A percentile compares a stretch with the other conserved stretches of the same genome.
Evolutionary conservation across 2,113 vertebrate genomes (phyloP).

Genomic region (Malurus elegans): DNA sequence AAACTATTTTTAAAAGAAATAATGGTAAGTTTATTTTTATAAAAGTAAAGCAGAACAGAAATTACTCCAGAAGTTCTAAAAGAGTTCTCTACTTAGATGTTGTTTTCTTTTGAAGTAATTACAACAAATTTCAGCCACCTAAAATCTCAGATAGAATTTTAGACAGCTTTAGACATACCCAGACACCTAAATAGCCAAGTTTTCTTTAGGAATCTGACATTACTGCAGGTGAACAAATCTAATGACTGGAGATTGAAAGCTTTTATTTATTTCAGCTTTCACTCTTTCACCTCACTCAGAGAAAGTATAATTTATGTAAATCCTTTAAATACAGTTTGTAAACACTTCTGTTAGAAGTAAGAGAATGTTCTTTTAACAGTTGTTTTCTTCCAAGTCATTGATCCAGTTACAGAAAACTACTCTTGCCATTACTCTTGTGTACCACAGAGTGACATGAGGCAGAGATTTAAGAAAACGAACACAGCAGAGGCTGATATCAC

Average conservation of each 20-base stretch:
- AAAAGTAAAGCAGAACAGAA: neutral
- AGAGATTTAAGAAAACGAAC: conserved; percentile 24
- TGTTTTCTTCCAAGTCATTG: neutral
- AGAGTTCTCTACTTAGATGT: neutral
- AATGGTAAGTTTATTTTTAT: neutral
- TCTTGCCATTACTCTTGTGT: neutral
- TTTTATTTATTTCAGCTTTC: neutral
- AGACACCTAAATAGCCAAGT: neutral
- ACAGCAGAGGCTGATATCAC: neutral
- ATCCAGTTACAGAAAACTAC: neutral
- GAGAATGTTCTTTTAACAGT: neutral
- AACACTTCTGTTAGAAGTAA: neutral
- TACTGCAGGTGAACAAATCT: neutral
- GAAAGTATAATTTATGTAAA: neutral
- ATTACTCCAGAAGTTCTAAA: neutral
- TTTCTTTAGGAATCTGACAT: neutral
- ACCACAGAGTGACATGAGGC: neutral
- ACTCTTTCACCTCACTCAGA: neutral
- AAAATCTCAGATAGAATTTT: neutral
- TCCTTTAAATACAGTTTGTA: neutral
- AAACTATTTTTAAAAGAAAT: neutral
- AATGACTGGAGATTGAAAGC: neutral
- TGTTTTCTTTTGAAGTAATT: neutral
- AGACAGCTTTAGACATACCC: neutral
- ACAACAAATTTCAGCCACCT: neutral